Evolutionary conservation across 2,797 vertebrate genomes (phyloP), one percentile per base, ranked within the genome.

Genomic region (Sebastes flavidus): DNA sequence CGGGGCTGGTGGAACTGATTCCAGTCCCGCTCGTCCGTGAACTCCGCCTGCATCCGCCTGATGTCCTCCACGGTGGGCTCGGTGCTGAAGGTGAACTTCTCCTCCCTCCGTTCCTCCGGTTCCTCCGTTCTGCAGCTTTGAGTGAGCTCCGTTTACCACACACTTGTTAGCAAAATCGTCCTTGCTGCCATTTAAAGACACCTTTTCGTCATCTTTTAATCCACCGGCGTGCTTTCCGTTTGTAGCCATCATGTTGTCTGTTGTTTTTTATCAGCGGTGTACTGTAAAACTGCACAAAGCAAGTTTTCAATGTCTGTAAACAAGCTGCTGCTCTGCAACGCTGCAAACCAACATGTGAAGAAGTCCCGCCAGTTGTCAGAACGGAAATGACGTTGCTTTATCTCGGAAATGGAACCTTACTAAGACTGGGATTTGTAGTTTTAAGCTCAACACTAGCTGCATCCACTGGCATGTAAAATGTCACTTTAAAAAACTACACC

Each of bases 1-100:
- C 97, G 94, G 42, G 97, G 97, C 83, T 97, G 95, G 80, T 98
- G 97, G 72, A 97, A 98, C 92, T 96, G 94, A 52, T 96, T 96
- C 97, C 97, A 98, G 94, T 96, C 94, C 10, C 97, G 87, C 84
- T 98, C 97, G 46, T 96, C 95, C 3, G 97, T 96, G 74, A 98
- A 98, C 25, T 96, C 94, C 1, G 96, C 94, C 80, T 98, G 97
- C 87, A 97, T 87, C 1, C 94, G 93, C 14, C 97, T 94, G 18
- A 96, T 94, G 13, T 95, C 93, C 76, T 96, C 96, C 1, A 96
- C 52, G 24, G 84, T 95, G 32, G 96, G 96, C 34, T 92, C 36
- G 3, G 88, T 2, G 65, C 85, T 96, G 89, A 96, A 96, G 20
- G 88, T 42, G 75, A 96, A 96, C 20, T 70, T 65, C 10, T 86